These are phyloP conservation scores for Dermochelys coriacea DNA, from an alignment of 2,797 vertebrate species.

Conservation along the genomic window DNA sequence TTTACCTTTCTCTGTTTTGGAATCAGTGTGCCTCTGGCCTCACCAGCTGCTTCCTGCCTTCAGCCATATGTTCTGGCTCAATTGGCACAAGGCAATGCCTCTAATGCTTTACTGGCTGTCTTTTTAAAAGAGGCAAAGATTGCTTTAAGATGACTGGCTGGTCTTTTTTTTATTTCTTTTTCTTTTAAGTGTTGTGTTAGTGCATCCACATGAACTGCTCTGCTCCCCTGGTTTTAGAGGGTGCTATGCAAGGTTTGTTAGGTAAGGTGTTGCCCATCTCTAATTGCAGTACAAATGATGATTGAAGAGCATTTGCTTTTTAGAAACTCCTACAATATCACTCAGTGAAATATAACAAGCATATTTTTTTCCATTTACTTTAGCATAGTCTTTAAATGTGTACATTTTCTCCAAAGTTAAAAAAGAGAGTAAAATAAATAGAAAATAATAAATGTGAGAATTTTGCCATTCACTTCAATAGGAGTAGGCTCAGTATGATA, in stretches of 20 bases:
- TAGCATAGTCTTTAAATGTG: not conserved
- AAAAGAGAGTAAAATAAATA: not conserved
- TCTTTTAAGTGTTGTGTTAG: constrained; percentile 24
- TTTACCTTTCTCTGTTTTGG: not conserved
- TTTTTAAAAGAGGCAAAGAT: not conserved
- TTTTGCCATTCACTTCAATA: not conserved
- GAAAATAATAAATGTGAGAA: not conserved
- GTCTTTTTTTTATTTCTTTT: not conserved
- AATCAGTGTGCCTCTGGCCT: not conserved
- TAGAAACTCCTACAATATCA: not conserved
- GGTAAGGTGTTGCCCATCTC: not conserved
- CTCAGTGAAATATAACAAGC: not conserved
- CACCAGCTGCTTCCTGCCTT: constrained; percentile 51
- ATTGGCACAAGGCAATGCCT: constrained; percentile 16
- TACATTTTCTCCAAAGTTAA: not conserved
- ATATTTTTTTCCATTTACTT: not conserved
- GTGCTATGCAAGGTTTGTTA: not conserved
- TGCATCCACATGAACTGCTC: not conserved
- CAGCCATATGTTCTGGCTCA: constrained; percentile 50
- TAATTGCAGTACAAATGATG: not conserved
- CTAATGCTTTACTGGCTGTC: not conserved
- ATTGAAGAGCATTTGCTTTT: not conserved
- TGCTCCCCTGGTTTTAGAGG: constrained; percentile 22
- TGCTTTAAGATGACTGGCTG: not conserved
- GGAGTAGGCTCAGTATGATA: not conserved